Percentiles rank a stretch among this genome's conserved stretches.
Evolutionary conservation across 2,888 invertebrate species (phyloP).

Genomic region (Lamproptera curius): DNA sequence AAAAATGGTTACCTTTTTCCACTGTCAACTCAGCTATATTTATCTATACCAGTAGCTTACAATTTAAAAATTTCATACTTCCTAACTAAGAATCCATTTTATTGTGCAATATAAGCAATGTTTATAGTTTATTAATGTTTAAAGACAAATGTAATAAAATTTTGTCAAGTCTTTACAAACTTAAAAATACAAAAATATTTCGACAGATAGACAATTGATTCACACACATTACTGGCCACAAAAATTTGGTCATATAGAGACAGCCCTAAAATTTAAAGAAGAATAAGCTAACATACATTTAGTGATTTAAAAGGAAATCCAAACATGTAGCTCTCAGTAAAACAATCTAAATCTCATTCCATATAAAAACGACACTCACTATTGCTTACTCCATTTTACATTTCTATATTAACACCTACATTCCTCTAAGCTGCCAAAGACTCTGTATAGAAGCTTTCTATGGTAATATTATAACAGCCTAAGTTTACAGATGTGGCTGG

Average conservation of each 20-base stretch:
- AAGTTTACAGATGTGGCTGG: constrained; percentile 62
- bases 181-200: neutral
- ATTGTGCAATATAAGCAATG: constrained; percentile 70
- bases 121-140: constrained; percentile 44
- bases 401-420: constrained; percentile 49
- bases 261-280: neutral
- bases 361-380: constrained; percentile 56
- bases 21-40: constrained; percentile 42
- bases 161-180: constrained; percentile 24
- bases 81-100: constrained; percentile 70
- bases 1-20: constrained; percentile 23
- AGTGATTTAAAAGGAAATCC: neutral
- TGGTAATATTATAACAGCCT: constrained; percentile 49
- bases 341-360: constrained; percentile 52
- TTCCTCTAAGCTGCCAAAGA: constrained; percentile 40
- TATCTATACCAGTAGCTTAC: constrained; percentile 56
- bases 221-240: neutral
- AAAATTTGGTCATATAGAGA: neutral
- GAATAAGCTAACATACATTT: neutral
- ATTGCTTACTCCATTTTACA: constrained; percentile 47
- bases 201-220: neutral
- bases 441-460: constrained; percentile 52
- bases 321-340: constrained; percentile 29
- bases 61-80: constrained; percentile 68
- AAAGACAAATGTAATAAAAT: constrained; percentile 49